A percentile compares a stretch with the other conserved stretches of the same genome.
Conservation (phyloP, 1,140 invertebrate genomes). For the Diploscapter pachys region DNA sequence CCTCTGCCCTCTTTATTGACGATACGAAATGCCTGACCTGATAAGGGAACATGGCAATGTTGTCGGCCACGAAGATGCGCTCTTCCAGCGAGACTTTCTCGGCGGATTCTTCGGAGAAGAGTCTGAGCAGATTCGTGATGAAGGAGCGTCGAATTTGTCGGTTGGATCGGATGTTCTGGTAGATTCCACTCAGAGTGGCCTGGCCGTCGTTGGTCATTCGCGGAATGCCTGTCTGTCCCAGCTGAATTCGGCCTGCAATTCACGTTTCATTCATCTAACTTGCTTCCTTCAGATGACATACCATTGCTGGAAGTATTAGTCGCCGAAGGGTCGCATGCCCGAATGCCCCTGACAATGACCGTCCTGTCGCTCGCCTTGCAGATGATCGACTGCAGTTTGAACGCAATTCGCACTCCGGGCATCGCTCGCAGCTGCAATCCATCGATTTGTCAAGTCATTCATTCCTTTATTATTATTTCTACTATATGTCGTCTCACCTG, state of each 20-base stretch:
- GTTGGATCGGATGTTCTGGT: slow-evolving; percentile 82
- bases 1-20: not conserved
- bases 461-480: too few relatives aligned
- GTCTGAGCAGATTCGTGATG: slow-evolving; percentile 82
- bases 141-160: slow-evolving; percentile 88
- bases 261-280: too few relatives aligned
- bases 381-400: slow-evolving; percentile 47
- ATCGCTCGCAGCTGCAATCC: slow-evolving; percentile 45
- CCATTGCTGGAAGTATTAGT: slow-evolving; percentile 1
- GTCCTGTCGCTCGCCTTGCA: not conserved
- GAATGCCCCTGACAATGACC: slow-evolving; percentile 58
- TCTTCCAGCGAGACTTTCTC: slow-evolving; percentile 84
- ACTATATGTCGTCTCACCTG: slow-evolving; percentile 61
- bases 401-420: slow-evolving; percentile 62
- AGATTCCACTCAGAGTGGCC: slow-evolving; percentile 85
- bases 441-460: slow-evolving; percentile 24
- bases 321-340: slow-evolving; percentile 78
- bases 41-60: slow-evolving; percentile 70
- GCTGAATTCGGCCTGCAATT: not conserved
- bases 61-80: slow-evolving; percentile 94
- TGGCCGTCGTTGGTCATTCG: slow-evolving; percentile 76
- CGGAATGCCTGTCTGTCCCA: slow-evolving; percentile 60
- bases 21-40: slow-evolving; percentile 10
- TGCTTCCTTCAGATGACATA: too few relatives aligned
- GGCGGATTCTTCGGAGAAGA: slow-evolving; percentile 69